Percentiles rank a stretch among this genome's conserved stretches.
phyloP scores from a whole-genome alignment of 2,888 invertebrate genomes.

The Watsonalla cultraria region DNA sequence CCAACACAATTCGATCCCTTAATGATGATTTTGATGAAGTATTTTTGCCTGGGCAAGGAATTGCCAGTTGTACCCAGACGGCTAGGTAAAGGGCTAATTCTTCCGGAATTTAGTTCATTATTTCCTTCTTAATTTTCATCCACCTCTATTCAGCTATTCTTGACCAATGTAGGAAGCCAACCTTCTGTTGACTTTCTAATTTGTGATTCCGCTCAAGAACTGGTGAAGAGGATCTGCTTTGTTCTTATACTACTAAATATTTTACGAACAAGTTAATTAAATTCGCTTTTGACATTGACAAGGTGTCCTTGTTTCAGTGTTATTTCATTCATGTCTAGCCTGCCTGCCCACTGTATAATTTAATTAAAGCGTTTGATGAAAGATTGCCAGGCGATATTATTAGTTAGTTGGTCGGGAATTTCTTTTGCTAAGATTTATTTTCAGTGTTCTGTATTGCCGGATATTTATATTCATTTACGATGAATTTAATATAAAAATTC shows the following conservation, averaged over 20 bases:
- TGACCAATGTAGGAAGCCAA: no score
- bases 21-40: no score
- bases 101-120: no score
- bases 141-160: no score
- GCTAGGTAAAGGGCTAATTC: no score
- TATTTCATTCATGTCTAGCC: conserved; percentile 10
- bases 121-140: no score
- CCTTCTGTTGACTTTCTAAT: no score
- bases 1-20: no score
- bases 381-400: conserved; percentile 8
- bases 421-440: conserved; percentile 10
- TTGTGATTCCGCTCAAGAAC: background rate
- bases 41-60: no score
- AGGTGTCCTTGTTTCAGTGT: conserved; percentile 14
- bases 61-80: no score
- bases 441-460: background rate
- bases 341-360: conserved; percentile 12
- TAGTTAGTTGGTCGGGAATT: conserved; percentile 10
- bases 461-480: conserved; percentile 5
- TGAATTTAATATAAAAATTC: background rate
- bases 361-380: conserved; percentile 14
- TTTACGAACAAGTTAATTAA: conserved; percentile 19
- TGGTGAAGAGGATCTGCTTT: conserved; percentile 5
- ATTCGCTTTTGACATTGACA: conserved; percentile 20
- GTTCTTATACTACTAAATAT: conserved; percentile 17